Percentiles rank a stretch among this genome's conserved stretches.
These are phyloP conservation scores for Holothuria glaberrima DNA, from an alignment of 35 echinoderm and acorn worm genomes.

Conservation along the genomic window DNA sequence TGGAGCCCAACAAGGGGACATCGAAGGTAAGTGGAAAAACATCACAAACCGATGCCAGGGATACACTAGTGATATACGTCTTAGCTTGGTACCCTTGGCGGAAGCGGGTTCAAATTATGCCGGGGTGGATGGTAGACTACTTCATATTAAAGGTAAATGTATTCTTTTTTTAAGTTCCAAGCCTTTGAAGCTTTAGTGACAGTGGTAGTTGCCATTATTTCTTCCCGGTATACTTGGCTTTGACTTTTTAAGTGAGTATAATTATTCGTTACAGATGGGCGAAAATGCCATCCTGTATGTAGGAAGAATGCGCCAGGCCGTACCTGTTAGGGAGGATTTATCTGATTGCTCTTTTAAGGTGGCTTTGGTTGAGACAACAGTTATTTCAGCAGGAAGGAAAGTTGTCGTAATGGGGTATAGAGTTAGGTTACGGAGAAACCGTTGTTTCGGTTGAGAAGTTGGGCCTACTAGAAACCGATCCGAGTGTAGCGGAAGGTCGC, in stretches of 20 bases:
- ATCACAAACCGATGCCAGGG: no score
- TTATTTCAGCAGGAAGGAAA: neutral
- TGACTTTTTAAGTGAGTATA: slow-evolving; percentile 13
- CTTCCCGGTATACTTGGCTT: slow-evolving; percentile 4
- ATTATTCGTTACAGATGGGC: slow-evolving; percentile 8
- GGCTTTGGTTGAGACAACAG: neutral
- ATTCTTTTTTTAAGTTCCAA: neutral
- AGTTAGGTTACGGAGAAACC: neutral
- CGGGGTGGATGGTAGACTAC: slow-evolving; percentile 8
- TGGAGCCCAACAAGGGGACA: no score
- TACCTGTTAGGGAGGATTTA: neutral
- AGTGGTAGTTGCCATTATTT: slow-evolving; percentile 28
- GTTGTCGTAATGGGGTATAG: neutral
- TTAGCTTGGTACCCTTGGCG: neutral
- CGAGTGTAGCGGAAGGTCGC: slow-evolving; percentile 4
- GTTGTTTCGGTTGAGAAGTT: neutral
- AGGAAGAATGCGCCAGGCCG: neutral
- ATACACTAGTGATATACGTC: no score
- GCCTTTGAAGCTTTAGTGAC: neutral
- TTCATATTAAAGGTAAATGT: slow-evolving; percentile 8
- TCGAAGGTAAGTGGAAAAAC: no score
- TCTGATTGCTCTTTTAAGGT: slow-evolving; percentile 18
- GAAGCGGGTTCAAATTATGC: neutral
- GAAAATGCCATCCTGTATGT: neutral
- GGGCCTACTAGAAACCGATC: slow-evolving; percentile 12